phyloP scores from a whole-genome alignment of 2,797 vertebrate species.

The Lophius americanus region DNA sequence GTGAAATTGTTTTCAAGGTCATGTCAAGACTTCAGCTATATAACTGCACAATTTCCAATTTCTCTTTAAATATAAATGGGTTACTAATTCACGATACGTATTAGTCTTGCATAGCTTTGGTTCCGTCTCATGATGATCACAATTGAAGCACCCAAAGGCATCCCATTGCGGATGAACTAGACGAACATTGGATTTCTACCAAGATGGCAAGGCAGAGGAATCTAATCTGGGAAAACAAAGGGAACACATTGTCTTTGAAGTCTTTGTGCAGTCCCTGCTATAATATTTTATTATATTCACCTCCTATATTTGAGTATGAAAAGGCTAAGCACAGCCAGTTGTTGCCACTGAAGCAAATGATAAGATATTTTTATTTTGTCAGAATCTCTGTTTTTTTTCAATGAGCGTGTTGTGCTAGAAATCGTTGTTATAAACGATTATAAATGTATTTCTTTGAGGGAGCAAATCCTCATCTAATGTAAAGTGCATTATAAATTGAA shows the following conservation, averaged over 20 bases:
- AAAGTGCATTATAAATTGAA: too few relatives aligned
- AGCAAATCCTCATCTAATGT: too few relatives aligned
- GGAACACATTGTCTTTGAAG: background rate
- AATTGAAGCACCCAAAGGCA: constrained; percentile 10
- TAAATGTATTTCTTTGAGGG: too few relatives aligned
- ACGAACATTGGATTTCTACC: constrained; percentile 13
- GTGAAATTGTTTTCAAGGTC: too few relatives aligned
- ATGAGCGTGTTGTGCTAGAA: too few relatives aligned
- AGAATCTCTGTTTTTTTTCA: too few relatives aligned
- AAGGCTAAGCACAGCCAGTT: background rate
- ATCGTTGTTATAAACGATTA: too few relatives aligned
- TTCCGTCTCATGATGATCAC: background rate
- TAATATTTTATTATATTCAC: constrained; percentile 10
- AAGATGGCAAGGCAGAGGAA: constrained; percentile 18
- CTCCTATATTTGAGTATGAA: constrained; percentile 4
- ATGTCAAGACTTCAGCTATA: background rate
- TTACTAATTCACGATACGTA: background rate
- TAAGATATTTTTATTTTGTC: too few relatives aligned
- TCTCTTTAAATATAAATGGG: too few relatives aligned
- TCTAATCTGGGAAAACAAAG: constrained; percentile 38
- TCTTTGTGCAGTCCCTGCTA: constrained; percentile 5
- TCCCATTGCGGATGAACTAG: constrained; percentile 13
- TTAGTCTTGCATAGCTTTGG: background rate
- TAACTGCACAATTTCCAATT: background rate
- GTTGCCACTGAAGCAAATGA: too few relatives aligned